Base-by-base conservation (phyloP, 2,888 invertebrate species). In the Cryptops parisi region DNA sequence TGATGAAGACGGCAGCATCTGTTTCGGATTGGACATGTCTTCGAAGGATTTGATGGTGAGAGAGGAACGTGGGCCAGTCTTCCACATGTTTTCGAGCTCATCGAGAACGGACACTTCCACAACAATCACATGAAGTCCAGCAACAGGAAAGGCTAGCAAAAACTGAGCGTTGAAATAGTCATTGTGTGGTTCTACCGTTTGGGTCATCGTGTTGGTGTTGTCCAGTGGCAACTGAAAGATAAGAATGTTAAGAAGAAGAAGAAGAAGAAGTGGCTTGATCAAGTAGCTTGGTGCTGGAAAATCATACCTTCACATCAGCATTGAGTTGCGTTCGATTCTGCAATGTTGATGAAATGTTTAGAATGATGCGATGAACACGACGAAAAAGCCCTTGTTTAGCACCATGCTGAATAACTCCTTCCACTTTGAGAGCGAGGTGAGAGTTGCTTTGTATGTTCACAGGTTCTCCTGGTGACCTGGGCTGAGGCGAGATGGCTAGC, bases 81-180 rank as follows among this genome's bases (percentile, higher is more conserved):
- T 84, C 93, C 94, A 94, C 3, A 83, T 76, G 54, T 82, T 80
- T 0, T 85, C 88, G 58, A 77, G 75, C 59, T 84, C 81, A 67
- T 94, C 93, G 1, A 90, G 77, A 52, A 91, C 54, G 57, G 83
- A 82, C 0, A 90, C 87, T 64, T 88, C 87, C 5, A 90, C 80
- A 0, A 80, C 81, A 25, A 93, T 80, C 57, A 79, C 74, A 68
- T 84, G 84, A 58, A 82, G 77, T 0, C 70, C 58, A 72, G 72
- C 62, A 0, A 65, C 60, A 2, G 69, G 66, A 21, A 88, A 80
- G 1, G 80, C 78, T 38, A 96, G 74, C 48, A 96, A 72, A 70
- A 94, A 93, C 68, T 89, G 89, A 0, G 89, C 87, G 0, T 87
- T 84, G 70, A 96, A 90, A 73, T 93, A 94, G 67, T 96, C 94